Base-by-base conservation (phyloP, 2,888 invertebrate species). In the Scelioninae gen. 1 region DNA sequence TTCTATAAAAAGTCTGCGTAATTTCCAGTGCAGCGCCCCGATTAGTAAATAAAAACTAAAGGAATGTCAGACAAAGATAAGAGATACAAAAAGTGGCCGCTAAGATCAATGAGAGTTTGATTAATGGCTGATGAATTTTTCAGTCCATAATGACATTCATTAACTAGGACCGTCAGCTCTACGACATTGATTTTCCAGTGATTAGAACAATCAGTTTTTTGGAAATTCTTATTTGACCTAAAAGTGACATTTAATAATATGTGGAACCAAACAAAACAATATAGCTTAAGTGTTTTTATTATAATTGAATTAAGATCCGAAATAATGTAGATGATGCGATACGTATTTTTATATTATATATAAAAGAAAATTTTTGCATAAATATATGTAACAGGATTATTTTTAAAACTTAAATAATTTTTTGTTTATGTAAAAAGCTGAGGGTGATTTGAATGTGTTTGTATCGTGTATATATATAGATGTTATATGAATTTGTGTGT, bases 31-130 rank as follows among this genome's bases (percentile, higher is more conserved):
- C 13, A 43, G 40, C 23, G 43, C 58, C 6, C 9, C 9, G 58
- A 63, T 63, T 63, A 34, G 34, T 16, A 49, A 16, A 63, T 63
- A 63, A 63, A 49, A 49, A 49, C 9, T 1, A 29, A 15, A 34
- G 34, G 49, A 49, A 63, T 49, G 63, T 47, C 34, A 47, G 16
- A 29, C 34, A 23, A 1, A 49, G 49, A 63, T 63, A 63, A 7
- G 63, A 49, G 16, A 13, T 62, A 31, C 15, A 63, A 49, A 63
- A 63, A 63, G 34, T 34, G 4, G 32, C 9, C 11, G 13, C 23
- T 34, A 31, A 49, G 63, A 63, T 47, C 47, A 63, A 29, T 63
- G 49, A 16, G 9, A 34, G 34, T 63, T 47, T 63, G 49, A 63
- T 63, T 63, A 49, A 63, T 49, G 63, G 34, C 31, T 15, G 6